Base-by-base conservation (phyloP, 2,888 invertebrate species). In the Allolobophora icterica region DNA sequence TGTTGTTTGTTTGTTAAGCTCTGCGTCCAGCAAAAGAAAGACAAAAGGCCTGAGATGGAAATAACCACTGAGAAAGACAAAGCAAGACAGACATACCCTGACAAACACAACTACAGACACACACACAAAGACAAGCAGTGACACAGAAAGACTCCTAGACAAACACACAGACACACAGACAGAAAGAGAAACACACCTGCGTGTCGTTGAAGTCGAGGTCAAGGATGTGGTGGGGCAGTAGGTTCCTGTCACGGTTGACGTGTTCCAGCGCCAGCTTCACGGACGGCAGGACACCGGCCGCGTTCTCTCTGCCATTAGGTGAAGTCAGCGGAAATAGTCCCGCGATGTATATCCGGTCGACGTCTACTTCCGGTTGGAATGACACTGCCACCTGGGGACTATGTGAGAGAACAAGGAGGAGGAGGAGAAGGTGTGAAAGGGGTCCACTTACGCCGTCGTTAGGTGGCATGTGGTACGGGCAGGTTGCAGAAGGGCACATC, bases 171-270 rank as follows among this genome's bases (percentile, higher is more conserved):
- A 52, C 71, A 89, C 21, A 91, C 0, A 38, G 33, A 90, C 3
- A 84, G 21, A 71, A 1, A 90, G 15, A 83, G 17, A 90, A n/a
- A 83, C 90, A 21, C 6, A 92, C 92, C 92, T 92, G 90, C 17
- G 92, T 92, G 40, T 92, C 92, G 83, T 92, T 92, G 91, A 91
- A 92, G 87, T 89, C 89, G 83, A 92, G 91, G 33, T 91, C 91
- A 34, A 92, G 91, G 35, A 58, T 83, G 90, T 92, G 84, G 34
- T 89, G 38, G 1, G 92, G 91, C 84, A 92, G 91, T 34, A 92
- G 87, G 35, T 40, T 40, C 30, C 34, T 35, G 35, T 92, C 84
- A 11, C 34, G 45, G 90, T 92, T 92, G 89, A 92, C 91, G 84
- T 92, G 92, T 34, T 91, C 58, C 33, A 92, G 87, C 40, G 92